Evolutionary conservation across 2,113 vertebrate species (phyloP), one percentile per base, ranked within the genome.

Genomic region (Craseonycteris thonglongyai): DNA sequence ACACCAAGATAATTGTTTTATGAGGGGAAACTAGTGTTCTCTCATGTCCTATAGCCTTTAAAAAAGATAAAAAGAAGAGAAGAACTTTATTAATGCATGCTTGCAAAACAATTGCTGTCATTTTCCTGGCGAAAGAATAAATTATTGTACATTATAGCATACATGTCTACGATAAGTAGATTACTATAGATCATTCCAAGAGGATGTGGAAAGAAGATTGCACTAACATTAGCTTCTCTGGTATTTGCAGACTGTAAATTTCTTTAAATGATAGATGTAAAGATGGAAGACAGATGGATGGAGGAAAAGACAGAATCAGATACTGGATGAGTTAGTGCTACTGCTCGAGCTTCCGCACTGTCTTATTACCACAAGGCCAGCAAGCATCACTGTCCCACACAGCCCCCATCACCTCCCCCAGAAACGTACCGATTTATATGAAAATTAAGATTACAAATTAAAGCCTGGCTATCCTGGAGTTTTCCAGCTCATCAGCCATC

Each of bases 391-490:
- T 95, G 94, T 82, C 94, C 92, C 83, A 82, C 97, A 5, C 85
- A 66, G 68, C 95, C 96, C 96, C 94, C 94, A 58, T 81, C 65
- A 63, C 95, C 97, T 97, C 97, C 97, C 92, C 97, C 97, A 95
- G 88, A 96, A 98, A 98, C 97, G 96, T 97, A 98, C 98, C 71
- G 96, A 98, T 98, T 98, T 98, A 98, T 98, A 98, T 99, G 98
- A 98, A 99, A 98, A 99, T 98, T 98, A 99, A 98, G 98, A 98
- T 98, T 98, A 98, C 98, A 99, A 98, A 98, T 98, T 98, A 98
- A 98, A 98, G 96, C 98, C 97, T 93, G 97, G 97, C 98, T 98
- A 98, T 98, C 97, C 98, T 97, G 74, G 98, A 98, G 98, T 98
- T 99, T 98, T 98, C 98, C 97, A 98, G 98, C 98, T 98, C 98